Conservation (phyloP, 2,113 vertebrate species). For the Phyllostomus hastatus region DNA sequence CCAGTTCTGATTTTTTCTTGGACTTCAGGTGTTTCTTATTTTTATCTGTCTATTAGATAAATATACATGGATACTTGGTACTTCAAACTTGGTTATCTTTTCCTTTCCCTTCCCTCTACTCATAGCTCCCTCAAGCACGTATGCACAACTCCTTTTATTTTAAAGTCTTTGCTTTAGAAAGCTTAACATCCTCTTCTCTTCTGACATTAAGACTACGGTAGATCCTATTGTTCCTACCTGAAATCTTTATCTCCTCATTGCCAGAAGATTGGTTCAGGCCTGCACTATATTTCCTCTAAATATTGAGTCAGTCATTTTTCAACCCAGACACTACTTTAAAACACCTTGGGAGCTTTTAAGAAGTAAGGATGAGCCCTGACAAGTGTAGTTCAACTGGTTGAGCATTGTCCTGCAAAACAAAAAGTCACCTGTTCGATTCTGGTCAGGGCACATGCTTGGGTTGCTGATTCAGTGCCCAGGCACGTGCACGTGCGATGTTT, state of each 20-base stretch:
- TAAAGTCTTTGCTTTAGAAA: not conserved
- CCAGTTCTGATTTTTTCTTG: not conserved
- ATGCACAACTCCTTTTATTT: not conserved
- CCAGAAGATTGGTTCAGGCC: not conserved
- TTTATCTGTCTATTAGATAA: not conserved
- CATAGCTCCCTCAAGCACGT: not conserved
- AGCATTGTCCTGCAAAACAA: no score
- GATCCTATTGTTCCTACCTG: not conserved
- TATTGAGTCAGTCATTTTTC: not conserved
- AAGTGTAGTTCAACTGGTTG: no score
- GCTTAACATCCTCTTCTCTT: not conserved
- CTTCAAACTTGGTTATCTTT: not conserved
- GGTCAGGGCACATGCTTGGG: no score
- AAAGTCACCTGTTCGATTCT: no score
- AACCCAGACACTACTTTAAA: not conserved
- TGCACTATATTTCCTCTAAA: not conserved
- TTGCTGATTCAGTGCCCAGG: no score
- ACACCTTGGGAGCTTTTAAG: not conserved
- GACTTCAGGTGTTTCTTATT: slow-evolving; percentile 7
- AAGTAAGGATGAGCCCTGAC: not conserved
- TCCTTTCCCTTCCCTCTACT: not conserved
- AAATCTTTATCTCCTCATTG: not conserved
- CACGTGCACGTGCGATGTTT: no score
- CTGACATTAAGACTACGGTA: not conserved
- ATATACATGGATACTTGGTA: not conserved